Evolutionary conservation across 2,888 invertebrate species (phyloP).

Genomic region (Dryadula phaetusa): DNA sequence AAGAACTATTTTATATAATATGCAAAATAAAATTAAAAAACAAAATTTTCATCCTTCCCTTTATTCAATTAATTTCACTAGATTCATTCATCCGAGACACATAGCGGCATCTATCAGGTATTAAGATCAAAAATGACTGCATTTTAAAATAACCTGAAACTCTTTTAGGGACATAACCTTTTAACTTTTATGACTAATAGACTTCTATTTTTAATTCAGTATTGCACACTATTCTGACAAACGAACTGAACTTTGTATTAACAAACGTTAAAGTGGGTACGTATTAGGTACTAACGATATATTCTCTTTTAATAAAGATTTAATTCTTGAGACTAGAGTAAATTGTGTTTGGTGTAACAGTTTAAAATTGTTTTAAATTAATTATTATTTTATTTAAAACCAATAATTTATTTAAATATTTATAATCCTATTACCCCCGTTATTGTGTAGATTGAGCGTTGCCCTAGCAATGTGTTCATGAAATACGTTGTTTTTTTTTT

Average conservation of each 20-base stretch:
- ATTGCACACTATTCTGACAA: slow-evolving; percentile 4
- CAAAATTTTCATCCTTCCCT: background rate
- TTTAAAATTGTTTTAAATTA: too few relatives aligned
- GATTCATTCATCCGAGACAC: background rate
- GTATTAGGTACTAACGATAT: too few relatives aligned
- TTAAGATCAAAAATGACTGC: background rate
- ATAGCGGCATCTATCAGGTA: background rate
- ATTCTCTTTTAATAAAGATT: too few relatives aligned
- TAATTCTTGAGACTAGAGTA: too few relatives aligned
- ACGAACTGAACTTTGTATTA: background rate
- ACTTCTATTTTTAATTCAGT: slow-evolving; percentile 13
- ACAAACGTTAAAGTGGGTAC: background rate
- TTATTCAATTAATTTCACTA: slow-evolving; percentile 4
- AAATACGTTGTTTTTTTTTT: too few relatives aligned
- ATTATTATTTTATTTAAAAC: too few relatives aligned
- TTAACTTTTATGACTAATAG: slow-evolving; percentile 15
- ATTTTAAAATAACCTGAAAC: background rate
- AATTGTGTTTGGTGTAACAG: too few relatives aligned
- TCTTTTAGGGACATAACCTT: slow-evolving; percentile 13
- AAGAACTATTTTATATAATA: background rate
- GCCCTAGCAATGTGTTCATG: too few relatives aligned
- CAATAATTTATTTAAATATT: too few relatives aligned
- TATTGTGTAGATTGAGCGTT: too few relatives aligned
- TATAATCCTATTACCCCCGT: too few relatives aligned
- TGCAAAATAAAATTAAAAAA: background rate